Conservation (phyloP, 2,888 invertebrate genomes). For the Sarcophaga subvicina region DNA sequence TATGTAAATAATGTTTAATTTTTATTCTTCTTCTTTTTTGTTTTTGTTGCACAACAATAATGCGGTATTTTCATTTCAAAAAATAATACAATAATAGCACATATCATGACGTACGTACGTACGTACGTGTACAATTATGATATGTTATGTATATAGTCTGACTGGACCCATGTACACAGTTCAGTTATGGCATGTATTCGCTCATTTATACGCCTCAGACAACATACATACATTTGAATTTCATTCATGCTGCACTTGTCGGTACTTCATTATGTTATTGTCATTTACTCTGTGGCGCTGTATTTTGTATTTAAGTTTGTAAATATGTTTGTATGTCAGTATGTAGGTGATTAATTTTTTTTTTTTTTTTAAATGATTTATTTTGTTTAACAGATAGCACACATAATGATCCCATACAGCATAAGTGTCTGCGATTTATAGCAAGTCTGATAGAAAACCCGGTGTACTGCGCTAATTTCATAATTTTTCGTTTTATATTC, state of each 20-base stretch:
- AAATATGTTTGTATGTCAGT: background rate
- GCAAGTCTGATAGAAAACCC: too few relatives aligned
- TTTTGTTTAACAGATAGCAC: background rate
- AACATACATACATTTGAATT: conserved; percentile 25
- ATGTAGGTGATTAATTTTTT: background rate
- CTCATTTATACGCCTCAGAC: background rate
- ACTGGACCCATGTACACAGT: background rate
- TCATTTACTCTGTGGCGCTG: conserved; percentile 22
- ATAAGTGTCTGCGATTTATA: background rate
- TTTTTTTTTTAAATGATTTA: background rate
- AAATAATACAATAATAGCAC: conserved; percentile 7
- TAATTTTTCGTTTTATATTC: too few relatives aligned
- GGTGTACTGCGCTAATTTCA: too few relatives aligned
- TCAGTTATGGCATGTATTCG: background rate
- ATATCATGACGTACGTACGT: background rate
- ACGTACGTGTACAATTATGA: background rate
- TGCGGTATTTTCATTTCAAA: conserved; percentile 41
- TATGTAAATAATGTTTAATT: conserved; percentile 18
- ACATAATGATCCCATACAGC: background rate
- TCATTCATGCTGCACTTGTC: conserved; percentile 45
- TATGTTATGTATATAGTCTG: background rate
- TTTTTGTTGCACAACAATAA: conserved; percentile 36
- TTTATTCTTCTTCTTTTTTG: background rate
- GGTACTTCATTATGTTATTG: conserved; percentile 47
- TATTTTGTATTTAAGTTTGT: background rate